phyloP scores from a whole-genome alignment of 2,888 invertebrate species.

The Andrena chrysosceles region DNA sequence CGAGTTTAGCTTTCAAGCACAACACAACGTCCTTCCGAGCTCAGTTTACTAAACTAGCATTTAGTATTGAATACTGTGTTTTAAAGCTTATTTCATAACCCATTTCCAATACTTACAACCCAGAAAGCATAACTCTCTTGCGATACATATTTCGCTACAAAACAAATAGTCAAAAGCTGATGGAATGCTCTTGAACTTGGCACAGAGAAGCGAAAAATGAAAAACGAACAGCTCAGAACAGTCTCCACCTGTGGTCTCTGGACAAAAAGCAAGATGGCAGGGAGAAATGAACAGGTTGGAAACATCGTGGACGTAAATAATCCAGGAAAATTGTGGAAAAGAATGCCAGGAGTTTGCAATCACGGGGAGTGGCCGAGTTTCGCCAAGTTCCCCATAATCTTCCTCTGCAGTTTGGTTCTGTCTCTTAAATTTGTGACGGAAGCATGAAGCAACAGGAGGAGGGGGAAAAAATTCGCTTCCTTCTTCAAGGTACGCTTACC shows the following conservation, averaged over 20 bases:
- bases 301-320: conserved; percentile 62
- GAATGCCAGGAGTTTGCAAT: conserved; percentile 57
- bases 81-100: too few species aligned
- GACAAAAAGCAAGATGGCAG: conserved; percentile 14
- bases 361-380: conserved; percentile 71
- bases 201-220: conserved; percentile 16
- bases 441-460: conserved; percentile 5
- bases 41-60: too few species aligned
- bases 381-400: conserved; percentile 56
- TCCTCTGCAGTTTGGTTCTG: conserved; percentile 29
- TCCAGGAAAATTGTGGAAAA: conserved; percentile 47
- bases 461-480: conserved; percentile 12
- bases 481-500: conserved; percentile 11
- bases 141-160: background rate
- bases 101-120: too few species aligned
- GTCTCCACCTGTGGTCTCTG: conserved; percentile 53
- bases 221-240: conserved; percentile 47
- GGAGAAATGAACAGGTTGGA: conserved; percentile 18
- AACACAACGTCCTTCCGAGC: too few species aligned
- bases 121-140: background rate
- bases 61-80: too few species aligned
- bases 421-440: conserved; percentile 41
- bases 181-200: background rate
- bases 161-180: background rate
- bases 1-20: too few species aligned